phyloP scores from a whole-genome alignment of 2,113 vertebrate genomes.

The Ardeotis arabs region DNA sequence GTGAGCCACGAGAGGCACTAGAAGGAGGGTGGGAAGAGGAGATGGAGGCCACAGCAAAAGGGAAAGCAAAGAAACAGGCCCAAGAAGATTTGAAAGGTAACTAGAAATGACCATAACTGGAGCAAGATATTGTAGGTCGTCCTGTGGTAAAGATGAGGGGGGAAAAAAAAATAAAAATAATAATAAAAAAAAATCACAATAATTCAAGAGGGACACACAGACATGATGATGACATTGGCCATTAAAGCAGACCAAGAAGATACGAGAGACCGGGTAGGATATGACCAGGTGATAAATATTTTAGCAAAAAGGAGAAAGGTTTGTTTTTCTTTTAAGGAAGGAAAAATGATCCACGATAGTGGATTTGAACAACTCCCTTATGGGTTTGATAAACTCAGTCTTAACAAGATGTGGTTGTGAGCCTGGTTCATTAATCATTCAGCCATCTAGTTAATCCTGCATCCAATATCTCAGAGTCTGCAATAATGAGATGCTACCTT shows the following conservation, averaged over 20 bases:
- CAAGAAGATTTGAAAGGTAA: not conserved
- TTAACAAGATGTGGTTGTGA: not conserved
- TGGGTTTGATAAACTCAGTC: constrained; percentile 30
- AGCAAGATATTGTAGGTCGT: not conserved
- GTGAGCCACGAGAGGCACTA: not conserved
- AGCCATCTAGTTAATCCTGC: not conserved
- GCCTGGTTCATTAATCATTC: constrained; percentile 5
- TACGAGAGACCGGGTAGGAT: not conserved
- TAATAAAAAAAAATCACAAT: not conserved
- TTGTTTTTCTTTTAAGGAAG: not conserved
- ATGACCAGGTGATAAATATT: not conserved
- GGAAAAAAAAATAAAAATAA: too few species aligned
- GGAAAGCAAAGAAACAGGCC: not conserved
- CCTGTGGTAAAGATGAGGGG: not conserved
- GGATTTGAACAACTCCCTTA: not conserved
- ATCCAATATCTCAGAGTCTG: not conserved
- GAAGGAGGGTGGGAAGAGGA: not conserved
- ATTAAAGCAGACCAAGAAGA: not conserved
- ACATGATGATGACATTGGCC: not conserved
- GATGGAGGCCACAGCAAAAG: not conserved
- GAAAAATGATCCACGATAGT: not conserved
- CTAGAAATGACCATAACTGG: not conserved
- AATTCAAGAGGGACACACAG: not conserved
- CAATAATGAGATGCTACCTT: not conserved
- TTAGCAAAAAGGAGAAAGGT: not conserved